Evolutionary conservation across 2,113 vertebrate genomes (phyloP).

Genomic region (Chelonoidis abingdonii): DNA sequence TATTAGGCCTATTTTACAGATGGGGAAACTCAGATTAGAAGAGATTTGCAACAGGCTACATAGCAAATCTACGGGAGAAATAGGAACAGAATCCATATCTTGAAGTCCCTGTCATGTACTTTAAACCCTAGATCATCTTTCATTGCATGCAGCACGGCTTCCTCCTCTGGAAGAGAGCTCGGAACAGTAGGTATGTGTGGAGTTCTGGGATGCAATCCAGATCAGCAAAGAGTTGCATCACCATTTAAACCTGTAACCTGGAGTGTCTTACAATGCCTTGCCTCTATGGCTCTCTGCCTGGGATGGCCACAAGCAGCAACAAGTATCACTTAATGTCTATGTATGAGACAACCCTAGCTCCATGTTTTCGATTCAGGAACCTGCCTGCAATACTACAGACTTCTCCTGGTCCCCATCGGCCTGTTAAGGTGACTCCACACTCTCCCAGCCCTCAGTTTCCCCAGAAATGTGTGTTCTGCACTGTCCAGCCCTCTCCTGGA

Average conservation of each 20-base stretch:
- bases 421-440: background rate
- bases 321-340: background rate
- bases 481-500: background rate
- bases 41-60: background rate
- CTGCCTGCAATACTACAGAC: background rate
- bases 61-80: background rate
- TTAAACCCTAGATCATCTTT: background rate
- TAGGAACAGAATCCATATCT: rapidly evolving
- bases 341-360: background rate
- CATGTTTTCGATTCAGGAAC: background rate
- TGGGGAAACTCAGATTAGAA: background rate
- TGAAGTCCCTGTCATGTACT: background rate
- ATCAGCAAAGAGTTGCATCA: background rate
- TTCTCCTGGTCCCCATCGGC: background rate
- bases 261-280: background rate
- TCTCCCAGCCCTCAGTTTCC: background rate
- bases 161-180: background rate
- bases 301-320: background rate
- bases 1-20: background rate
- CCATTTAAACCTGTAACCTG: background rate
- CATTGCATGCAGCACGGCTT: background rate
- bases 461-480: background rate
- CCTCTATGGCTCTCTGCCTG: background rate
- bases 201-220: background rate
- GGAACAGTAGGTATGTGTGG: background rate